phyloP scores from a whole-genome alignment of 2,797 vertebrate genomes.

The Sebastes cheni region DNA sequence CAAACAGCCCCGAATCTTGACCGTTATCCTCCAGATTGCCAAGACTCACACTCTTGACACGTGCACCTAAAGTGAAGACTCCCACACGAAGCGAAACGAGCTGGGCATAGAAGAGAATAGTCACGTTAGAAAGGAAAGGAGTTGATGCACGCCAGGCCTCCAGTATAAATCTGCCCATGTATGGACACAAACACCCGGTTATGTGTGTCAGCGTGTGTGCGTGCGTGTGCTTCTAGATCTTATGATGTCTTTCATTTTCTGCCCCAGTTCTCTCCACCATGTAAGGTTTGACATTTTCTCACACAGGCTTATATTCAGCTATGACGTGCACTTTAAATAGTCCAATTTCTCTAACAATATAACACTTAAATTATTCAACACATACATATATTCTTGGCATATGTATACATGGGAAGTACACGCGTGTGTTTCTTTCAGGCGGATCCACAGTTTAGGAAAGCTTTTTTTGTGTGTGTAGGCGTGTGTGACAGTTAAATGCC shows the following conservation, averaged over 20 bases:
- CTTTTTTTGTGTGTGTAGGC: slow-evolving; percentile 27
- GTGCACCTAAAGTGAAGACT: slow-evolving; percentile 16
- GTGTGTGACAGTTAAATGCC: slow-evolving; percentile 59
- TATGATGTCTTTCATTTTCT: slow-evolving; percentile 72
- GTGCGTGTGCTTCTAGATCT: slow-evolving; percentile 43
- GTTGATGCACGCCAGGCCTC: slow-evolving; percentile 59
- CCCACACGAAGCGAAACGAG: slow-evolving; percentile 22
- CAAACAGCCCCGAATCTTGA: slow-evolving; percentile 21
- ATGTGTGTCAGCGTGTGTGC: slow-evolving; percentile 12
- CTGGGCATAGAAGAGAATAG: slow-evolving; percentile 22
- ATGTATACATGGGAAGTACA: neutral
- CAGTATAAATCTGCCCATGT: slow-evolving; percentile 74
- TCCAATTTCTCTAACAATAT: slow-evolving; percentile 3
- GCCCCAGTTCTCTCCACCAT: slow-evolving; percentile 65
- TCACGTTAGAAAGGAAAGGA: slow-evolving; percentile 10
- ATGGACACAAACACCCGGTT: slow-evolving; percentile 69
- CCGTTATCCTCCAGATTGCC: neutral
- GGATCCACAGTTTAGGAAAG: slow-evolving; percentile 19
- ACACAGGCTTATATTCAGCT: slow-evolving; percentile 27
- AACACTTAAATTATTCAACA: neutral
- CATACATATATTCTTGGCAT: neutral
- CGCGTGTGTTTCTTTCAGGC: slow-evolving; percentile 3
- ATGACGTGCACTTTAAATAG: neutral
- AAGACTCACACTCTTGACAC: slow-evolving; percentile 31
- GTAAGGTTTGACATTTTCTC: slow-evolving; percentile 50